Percentiles rank a stretch among this genome's conserved stretches.
Conservation (phyloP, 2,797 vertebrate species). For the Champsocephalus gunnari region DNA sequence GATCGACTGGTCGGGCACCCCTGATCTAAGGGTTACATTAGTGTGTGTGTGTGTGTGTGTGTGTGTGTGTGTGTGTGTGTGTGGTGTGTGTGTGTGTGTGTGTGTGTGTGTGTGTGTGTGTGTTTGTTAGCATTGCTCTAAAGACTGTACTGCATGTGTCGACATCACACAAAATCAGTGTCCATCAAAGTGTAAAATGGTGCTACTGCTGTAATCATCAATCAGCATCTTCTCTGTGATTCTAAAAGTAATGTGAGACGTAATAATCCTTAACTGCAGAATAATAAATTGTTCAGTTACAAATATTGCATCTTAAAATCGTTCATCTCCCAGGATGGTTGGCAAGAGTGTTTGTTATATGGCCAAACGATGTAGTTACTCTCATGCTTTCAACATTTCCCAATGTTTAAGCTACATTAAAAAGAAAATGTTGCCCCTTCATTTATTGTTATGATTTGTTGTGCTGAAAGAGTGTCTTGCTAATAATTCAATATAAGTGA, state of each 20-base stretch:
- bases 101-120: too few species aligned
- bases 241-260: constrained; percentile 1
- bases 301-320: neutral
- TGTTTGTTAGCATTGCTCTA: neutral
- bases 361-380: neutral
- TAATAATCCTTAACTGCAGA: constrained; percentile 3
- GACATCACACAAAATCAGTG: constrained; percentile 29
- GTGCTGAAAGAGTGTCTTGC: neutral
- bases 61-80: neutral
- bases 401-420: neutral
- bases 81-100: neutral
- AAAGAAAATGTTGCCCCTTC: neutral
- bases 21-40: constrained; percentile 43
- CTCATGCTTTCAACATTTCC: neutral
- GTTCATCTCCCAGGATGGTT: neutral
- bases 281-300: neutral
- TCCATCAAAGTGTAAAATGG: constrained; percentile 27
- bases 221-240: neutral
- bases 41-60: constrained; percentile 7
- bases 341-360: neutral
- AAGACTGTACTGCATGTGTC: constrained; percentile 17
- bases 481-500: neutral
- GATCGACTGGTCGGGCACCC: too few species aligned
- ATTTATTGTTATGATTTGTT: neutral
- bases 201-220: constrained; percentile 2